Evolutionary conservation across 2,888 invertebrate species (phyloP).

Genomic region (Epsilonema sp.): DNA sequence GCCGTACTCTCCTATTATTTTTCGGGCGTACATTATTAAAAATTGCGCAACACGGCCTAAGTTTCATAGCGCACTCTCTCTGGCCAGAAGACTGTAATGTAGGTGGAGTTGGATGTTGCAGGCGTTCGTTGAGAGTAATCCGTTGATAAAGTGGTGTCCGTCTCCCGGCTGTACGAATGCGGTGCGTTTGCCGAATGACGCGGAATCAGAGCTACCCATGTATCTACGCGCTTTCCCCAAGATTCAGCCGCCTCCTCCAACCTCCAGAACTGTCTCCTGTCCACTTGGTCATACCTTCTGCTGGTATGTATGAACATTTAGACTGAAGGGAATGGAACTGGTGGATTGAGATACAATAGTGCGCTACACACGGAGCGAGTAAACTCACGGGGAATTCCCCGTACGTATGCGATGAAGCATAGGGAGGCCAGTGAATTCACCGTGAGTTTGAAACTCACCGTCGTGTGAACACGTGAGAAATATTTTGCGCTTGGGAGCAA

Average conservation of each 20-base stretch:
- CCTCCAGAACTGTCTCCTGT: slow-evolving; percentile 46
- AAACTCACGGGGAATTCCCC: too few species aligned
- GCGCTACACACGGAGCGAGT: too few species aligned
- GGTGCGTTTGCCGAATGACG: slow-evolving; percentile 41
- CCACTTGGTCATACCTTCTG: slow-evolving; percentile 50
- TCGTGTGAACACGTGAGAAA: too few species aligned
- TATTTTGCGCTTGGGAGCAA: too few species aligned
- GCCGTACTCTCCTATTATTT: neutral
- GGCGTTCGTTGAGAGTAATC: slow-evolving; percentile 50
- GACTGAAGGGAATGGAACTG: too few species aligned
- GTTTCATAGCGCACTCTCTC: neutral
- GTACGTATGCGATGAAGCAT: too few species aligned
- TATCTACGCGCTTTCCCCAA: slow-evolving; percentile 10
- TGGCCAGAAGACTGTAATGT: neutral
- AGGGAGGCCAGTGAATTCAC: too few species aligned
- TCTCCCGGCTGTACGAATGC: slow-evolving; percentile 46
- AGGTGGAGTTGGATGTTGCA: slow-evolving; percentile 22
- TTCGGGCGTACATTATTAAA: too few species aligned
- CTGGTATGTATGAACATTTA: slow-evolving; percentile 35
- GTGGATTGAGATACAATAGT: neutral
- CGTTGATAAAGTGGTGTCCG: slow-evolving; percentile 50
- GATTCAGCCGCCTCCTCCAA: slow-evolving; percentile 27
- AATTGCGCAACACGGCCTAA: too few species aligned
- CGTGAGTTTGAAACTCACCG: too few species aligned
- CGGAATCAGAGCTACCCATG: slow-evolving; percentile 8